Percentiles rank a stretch among this genome's conserved stretches.
phyloP scores from a whole-genome alignment of 1,140 invertebrate genomes.

The Dufourea novaeangliae region DNA sequence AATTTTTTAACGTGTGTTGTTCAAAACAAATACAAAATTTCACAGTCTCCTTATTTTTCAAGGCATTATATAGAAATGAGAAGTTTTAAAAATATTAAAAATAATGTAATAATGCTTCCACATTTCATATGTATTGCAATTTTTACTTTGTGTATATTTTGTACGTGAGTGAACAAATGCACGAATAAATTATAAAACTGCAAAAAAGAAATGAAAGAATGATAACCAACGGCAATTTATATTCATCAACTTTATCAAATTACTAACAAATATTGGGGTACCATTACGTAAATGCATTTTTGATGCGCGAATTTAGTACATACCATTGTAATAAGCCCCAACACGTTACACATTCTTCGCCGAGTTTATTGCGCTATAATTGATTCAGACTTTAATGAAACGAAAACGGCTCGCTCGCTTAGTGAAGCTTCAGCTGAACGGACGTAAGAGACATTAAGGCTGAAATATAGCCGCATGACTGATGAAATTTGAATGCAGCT shows the following conservation, averaged over 20 bases:
- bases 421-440: conserved; percentile 2
- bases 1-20: too few relatives aligned
- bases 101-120: too few relatives aligned
- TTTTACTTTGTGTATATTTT: too few relatives aligned
- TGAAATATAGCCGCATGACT: conserved; percentile 1
- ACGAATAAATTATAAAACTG: too few relatives aligned
- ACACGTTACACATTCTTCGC: not conserved
- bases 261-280: not conserved
- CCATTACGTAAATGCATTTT: not conserved
- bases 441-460: not conserved
- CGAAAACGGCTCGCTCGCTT: not conserved
- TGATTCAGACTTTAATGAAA: not conserved
- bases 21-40: too few relatives aligned
- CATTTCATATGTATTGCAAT: too few relatives aligned
- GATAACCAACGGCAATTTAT: too few relatives aligned
- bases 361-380: not conserved
- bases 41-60: too few relatives aligned
- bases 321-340: not conserved
- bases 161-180: too few relatives aligned
- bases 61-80: too few relatives aligned
- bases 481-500: conserved; percentile 50
- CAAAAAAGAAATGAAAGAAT: too few relatives aligned
- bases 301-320: not conserved
- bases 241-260: not conserved
- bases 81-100: too few relatives aligned